Base-by-base conservation (phyloP, 2,888 invertebrate species). In the Prenolepis imparis region DNA sequence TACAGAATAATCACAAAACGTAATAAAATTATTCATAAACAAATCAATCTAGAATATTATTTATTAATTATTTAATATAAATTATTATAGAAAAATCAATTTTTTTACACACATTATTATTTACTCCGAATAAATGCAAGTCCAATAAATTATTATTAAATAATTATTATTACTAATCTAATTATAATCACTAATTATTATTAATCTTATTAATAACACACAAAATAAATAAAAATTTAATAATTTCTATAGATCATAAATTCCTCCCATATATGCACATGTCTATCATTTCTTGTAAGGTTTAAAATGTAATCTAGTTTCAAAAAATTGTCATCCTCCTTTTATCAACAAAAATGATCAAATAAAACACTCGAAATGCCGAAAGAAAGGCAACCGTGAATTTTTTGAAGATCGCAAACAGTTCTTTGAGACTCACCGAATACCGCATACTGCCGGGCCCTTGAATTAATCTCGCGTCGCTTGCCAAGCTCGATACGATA, bases 381-480 rank as follows among this genome's bases (percentile, higher is more conserved):
- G 8, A 44, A 1, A 44, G 4, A 9, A 73, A 59, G n/a, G 15
- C 12, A 3, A 18, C 4, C 4, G 8, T 21, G 4, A 36, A 24
- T 52, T 0, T 24, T 24, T 66, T 0, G 0, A 66, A 55, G n/a
- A n/a, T 55, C n/a, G n/a, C n/a, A 1, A 73, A 63, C 2, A 32
- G 24, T 52, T 55, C 4, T 66, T 36, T 18, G 12, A 48, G n/a
- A 89, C 92, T 92, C 57, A 92, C 92, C 83, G 73, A 61, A 32
- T 52, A 86, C 77, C 80, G 86, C 91, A 91, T 91, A 77, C 82
- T 80, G 83, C 73, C 68, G 64, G 52, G 41, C 36, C 66, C 39
- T 63, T 70, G 41, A 21, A 36, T n/a, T 59, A 21, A 48, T 48
- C 12, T 21, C 41, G 9, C 52, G 15, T 15, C 21, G 15, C 39